Base-by-base conservation (phyloP, 2,797 vertebrate genomes). In the Melanotaenia trifasciata region DNA sequence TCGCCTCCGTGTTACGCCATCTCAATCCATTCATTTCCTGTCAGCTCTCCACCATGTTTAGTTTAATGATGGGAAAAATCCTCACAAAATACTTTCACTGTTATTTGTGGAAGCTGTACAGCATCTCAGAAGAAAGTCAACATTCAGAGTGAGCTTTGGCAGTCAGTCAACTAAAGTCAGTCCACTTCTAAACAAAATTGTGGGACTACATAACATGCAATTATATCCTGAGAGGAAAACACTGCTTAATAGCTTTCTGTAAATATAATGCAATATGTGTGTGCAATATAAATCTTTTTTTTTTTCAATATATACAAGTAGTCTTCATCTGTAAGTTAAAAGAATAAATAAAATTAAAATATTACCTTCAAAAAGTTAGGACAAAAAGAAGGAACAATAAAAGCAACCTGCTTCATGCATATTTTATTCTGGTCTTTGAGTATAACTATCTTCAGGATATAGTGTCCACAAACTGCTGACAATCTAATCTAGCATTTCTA, bases 21-120 rank as follows among this genome's bases (percentile, higher is more conserved):
- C 36, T 57, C 26, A 40, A 22, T 36, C 56, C 18, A 24, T 57
- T 58, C 7, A 66, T 70, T 74, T 74, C 60, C 70, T 76, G 57
- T 66, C n/a, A 57, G 54, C 36, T 54, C 20, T 38, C 2, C 4
- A 18, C 28, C 43, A 18, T 22, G 7, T 47, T 75, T 56, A 38
- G 30, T 72, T 77, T 53, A 67, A 70, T 50, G 64, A 56, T 24
- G 20, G 24, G 5, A 32, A 32, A 73, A 72, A 62, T 38, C 3
- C 60, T 33, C 32, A 4, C 1, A 28, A 51, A 80, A 67, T 60
- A 56, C 1, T 61, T 58, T 51, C 51, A 28, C 2, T 33, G 1
- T 64, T 58, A n/a, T 80, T 60, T 63, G 47, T 54, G 28, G 35
- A 61, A 58, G 24, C 26, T 66, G 30, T 18, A 66, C 38, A 28